These are phyloP conservation scores for Acronicta leporina DNA, from an alignment of 2,888 invertebrate species.

Conservation along the genomic window DNA sequence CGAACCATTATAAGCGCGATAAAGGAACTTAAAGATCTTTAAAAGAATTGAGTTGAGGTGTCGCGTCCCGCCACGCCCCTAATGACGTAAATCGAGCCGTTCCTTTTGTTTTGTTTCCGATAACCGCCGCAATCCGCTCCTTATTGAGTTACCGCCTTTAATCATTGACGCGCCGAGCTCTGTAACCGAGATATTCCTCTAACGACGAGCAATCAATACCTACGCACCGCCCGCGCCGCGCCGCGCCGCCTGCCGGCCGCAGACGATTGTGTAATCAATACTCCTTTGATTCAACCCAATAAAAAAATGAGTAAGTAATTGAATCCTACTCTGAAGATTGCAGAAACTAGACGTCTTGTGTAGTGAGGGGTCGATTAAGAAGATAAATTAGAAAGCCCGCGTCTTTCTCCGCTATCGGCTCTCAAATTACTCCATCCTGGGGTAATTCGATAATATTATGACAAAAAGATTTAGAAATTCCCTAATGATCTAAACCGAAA, in stretches of 20 bases:
- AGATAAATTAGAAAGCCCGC: conserved; percentile 20
- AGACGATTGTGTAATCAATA: conserved; percentile 79
- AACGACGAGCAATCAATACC: conserved; percentile 77
- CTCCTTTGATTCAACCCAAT: conserved; percentile 76
- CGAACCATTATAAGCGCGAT: conserved; percentile 66
- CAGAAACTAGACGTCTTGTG: conserved; percentile 42
- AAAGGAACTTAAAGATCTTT: conserved; percentile 64
- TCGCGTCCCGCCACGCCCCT: conserved; percentile 61
- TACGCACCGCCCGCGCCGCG: conserved; percentile 50
- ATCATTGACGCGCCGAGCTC: conserved; percentile 75
- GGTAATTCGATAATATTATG: conserved; percentile 5
- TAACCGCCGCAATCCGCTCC: conserved; percentile 73
- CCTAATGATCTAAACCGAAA: conserved; percentile 5
- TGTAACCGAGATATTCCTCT: conserved; percentile 64
- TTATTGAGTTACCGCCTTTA: conserved; percentile 86
- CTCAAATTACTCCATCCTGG: conserved; percentile 13
- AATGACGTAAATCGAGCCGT: conserved; percentile 84
- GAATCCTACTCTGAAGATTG: conserved; percentile 64
- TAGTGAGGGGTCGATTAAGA: conserved; percentile 38
- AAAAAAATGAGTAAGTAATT: conserved; percentile 74
- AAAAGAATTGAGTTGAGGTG: conserved; percentile 71
- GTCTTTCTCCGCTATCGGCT: conserved; percentile 5
- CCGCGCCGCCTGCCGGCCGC: conserved; percentile 21
- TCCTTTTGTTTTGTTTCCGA: conserved; percentile 81
- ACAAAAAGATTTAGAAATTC: conserved; percentile 11